Base-by-base conservation (phyloP, 2,113 vertebrate genomes). In the Bambusicola thoracicus region DNA sequence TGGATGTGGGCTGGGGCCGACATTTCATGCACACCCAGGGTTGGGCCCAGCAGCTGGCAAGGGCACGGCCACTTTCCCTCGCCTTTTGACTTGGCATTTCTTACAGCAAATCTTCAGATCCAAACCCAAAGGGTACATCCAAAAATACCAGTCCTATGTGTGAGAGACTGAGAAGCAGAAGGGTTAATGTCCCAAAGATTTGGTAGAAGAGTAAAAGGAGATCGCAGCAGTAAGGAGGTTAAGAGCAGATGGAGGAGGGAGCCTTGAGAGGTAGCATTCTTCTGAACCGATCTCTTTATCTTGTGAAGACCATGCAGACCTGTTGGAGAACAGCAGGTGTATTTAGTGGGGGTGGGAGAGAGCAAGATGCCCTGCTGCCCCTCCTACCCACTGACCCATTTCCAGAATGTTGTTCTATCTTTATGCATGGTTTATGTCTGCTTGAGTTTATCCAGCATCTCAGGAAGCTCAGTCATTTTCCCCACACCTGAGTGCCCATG, bases 1-100 rank as follows among this genome's bases (percentile, higher is more conserved):
- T 73, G 67, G 80, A 58, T 88, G 94, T 94, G 96, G 97, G 95
- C 92, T 94, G 94, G 89, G 93, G 81, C 91, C 95, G 95, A 96
- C 94, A 97, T 97, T 97, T 97, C 96, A 80, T 63, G 89, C 83
- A 94, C 87, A 94, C 93, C 94, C 96, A 96, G 95, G 94, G 85
- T 80, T 93, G 75, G 69, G 62, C 77, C 73, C 81, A 90, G 72
- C 88, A 67, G 87, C 93, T 96, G 89, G 36, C 81, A 63, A 85
- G 87, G 56, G 80, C 77, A 77, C 43, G 62, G 78, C 87, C 94
- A 90, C 96, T 95, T 89, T 75, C 72, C 85, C 75, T 92, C 95
- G 90, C 63, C 40, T 73, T 95, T 92, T 75, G 48, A n/a, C 76
- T 81, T 93, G 87, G 77, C 87, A 89, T 96, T 96, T 96, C 80